Percentiles rank a stretch among this genome's conserved stretches.
These are phyloP conservation scores for Leucophenga montana DNA, from an alignment of 2,888 invertebrate species.

Conservation along the genomic window DNA sequence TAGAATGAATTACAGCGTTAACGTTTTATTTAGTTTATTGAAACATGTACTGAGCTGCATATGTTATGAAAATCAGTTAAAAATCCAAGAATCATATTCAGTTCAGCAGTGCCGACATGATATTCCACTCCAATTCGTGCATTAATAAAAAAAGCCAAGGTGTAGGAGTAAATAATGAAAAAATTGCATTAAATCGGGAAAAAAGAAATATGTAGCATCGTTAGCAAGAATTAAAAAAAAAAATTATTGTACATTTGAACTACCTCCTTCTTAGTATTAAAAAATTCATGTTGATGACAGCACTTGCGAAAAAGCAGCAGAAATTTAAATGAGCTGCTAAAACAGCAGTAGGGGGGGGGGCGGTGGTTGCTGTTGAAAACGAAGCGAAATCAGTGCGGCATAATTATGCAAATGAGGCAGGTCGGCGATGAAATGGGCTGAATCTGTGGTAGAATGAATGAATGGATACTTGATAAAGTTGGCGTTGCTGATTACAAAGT, in stretches of 20 bases:
- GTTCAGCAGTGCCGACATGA: too few relatives aligned
- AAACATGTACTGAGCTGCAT: too few relatives aligned
- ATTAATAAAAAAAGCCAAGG: too few relatives aligned
- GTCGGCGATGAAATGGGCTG: neutral
- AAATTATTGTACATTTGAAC: neutral
- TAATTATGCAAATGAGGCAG: conserved; percentile 7
- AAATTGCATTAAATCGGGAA: too few relatives aligned
- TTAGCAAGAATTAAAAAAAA: conserved; percentile 4
- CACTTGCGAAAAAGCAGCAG: neutral
- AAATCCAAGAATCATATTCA: too few relatives aligned
- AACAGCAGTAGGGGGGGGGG: too few relatives aligned
- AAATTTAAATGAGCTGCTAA: neutral
- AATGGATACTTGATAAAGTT: neutral
- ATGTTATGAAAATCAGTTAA: too few relatives aligned
- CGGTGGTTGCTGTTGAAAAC: too few relatives aligned
- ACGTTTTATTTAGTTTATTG: too few relatives aligned
- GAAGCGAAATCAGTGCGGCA: neutral
- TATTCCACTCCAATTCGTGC: too few relatives aligned
- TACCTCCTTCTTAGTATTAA: neutral
- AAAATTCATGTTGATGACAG: conserved; percentile 11
- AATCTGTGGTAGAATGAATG: neutral
- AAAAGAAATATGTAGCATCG: neutral
- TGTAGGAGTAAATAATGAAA: too few relatives aligned
- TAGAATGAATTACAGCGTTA: too few relatives aligned
- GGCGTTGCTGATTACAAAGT: neutral